Percentiles rank a stretch among this genome's conserved stretches.
phyloP scores from a whole-genome alignment of 2,888 invertebrate species.

The Eulithis testata region DNA sequence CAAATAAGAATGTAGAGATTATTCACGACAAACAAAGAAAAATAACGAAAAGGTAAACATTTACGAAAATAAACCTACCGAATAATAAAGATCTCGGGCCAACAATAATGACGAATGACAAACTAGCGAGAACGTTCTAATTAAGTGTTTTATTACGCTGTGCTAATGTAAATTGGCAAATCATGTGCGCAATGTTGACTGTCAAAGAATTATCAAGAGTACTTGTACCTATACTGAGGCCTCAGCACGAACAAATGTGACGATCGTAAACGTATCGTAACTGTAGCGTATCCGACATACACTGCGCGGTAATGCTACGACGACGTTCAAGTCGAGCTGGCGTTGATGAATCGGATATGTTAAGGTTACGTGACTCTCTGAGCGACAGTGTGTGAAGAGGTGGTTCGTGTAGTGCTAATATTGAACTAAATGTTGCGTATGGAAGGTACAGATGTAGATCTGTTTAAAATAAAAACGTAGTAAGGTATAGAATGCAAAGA shows the following conservation, averaged over 20 bases:
- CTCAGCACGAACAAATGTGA: neutral
- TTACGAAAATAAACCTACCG: neutral
- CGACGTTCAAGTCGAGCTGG: too few species aligned
- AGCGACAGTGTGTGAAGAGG: conserved; percentile 39
- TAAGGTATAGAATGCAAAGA: too few species aligned
- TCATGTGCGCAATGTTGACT: conserved; percentile 7
- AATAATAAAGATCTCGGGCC: neutral
- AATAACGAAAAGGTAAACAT: neutral
- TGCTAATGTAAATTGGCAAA: neutral
- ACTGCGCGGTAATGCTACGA: too few species aligned
- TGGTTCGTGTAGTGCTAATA: conserved; percentile 53
- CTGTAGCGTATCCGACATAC: too few species aligned
- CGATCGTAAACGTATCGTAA: too few species aligned
- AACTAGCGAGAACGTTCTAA: too few species aligned
- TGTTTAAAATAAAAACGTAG: too few species aligned
- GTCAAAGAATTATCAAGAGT: neutral
- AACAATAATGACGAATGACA: neutral
- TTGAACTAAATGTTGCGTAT: too few species aligned
- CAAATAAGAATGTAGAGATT: too few species aligned
- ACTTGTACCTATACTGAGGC: neutral
- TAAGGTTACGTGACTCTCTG: too few species aligned
- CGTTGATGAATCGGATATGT: too few species aligned
- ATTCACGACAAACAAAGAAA: neutral
- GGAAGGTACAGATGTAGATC: too few species aligned
- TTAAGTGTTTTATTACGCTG: neutral